Evolutionary conservation across 2,888 invertebrate genomes (phyloP), one percentile per base, ranked within the genome.

Genomic region (Drosophila rellima): DNA sequence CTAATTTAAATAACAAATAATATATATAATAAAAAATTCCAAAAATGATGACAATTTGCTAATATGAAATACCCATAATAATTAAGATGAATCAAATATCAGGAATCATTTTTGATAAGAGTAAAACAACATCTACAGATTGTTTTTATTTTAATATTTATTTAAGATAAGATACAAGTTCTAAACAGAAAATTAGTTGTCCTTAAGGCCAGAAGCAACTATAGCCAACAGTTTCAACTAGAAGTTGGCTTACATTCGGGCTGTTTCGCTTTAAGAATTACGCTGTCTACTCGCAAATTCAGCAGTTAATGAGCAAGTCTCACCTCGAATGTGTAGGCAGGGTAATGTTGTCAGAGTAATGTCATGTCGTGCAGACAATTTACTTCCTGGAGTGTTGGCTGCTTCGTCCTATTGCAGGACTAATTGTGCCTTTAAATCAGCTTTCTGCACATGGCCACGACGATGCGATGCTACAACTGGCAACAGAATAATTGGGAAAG

Each of bases 401-500:
- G n/a, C 35, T 13, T 26, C 26, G 45, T 68, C 47, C 70, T 55
- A 70, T 74, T 74, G 76, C 76, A 37, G 56, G 66, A 72, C 81
- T 80, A 80, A 80, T 80, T 80, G 78, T 80, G 81, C 59, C 80
- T 65, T 65, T 52, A 79, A 78, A 76, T 76, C 79, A 35, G 50
- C 15, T 55, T 61, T 63, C 31, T 60, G 56, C 79, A n/a, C 35
- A 35, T n/a, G n/a, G n/a, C n/a, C n/a, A n/a, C n/a, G n/a, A n/a
- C n/a, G n/a, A n/a, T n/a, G n/a, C 23, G 29, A 1, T 29, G 44
- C 29, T 17, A 48, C 31, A 48, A 44, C 55, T 50, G 72, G 45
- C 62, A 63, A 67, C 71, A 62, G 65, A 70, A 88, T 82, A 80
- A 86, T 88, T 88, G 81, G 78, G 52, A 52, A 65, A 76, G 77